Evolutionary conservation across 2,797 vertebrate species (phyloP).

Genomic region (Danio kyathit): DNA sequence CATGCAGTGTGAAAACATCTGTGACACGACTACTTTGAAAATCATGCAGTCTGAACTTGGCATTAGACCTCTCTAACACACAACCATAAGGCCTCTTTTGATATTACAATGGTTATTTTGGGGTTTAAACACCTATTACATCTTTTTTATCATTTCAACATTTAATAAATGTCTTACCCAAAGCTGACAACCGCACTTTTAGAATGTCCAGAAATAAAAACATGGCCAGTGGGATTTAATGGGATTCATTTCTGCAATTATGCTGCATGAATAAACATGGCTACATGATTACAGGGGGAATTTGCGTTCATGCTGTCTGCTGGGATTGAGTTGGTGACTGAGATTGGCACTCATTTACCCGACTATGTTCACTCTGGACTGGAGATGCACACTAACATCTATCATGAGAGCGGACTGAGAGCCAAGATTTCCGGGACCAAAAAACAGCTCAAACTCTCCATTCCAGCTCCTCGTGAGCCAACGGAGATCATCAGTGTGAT

Average conservation of each 20-base stretch:
- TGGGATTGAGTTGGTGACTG: conserved; percentile 87
- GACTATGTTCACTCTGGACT: conserved; percentile 85
- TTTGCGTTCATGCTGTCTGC: conserved; percentile 85
- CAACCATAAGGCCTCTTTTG: too few species aligned
- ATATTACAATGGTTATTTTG: too few species aligned
- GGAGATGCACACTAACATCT: conserved; percentile 89
- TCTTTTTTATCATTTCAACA: too few species aligned
- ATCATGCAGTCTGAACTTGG: too few species aligned
- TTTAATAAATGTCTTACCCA: too few species aligned
- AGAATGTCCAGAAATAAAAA: background rate
- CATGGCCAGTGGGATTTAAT: too few species aligned
- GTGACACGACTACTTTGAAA: too few species aligned
- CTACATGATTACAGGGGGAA: conserved; percentile 68
- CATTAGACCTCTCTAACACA: too few species aligned
- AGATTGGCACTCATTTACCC: conserved; percentile 85
- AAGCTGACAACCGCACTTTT: background rate
- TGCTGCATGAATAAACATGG: background rate
- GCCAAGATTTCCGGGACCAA: conserved; percentile 76
- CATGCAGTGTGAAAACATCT: too few species aligned
- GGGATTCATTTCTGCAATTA: background rate
- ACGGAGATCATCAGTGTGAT: conserved; percentile 85
- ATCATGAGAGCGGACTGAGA: conserved; percentile 87
- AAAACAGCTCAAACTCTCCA: conserved; percentile 81
- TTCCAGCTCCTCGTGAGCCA: conserved; percentile 82
- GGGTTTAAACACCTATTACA: too few species aligned